Base-by-base conservation (phyloP, 1,140 invertebrate species). In the Helicoverpa zea region DNA sequence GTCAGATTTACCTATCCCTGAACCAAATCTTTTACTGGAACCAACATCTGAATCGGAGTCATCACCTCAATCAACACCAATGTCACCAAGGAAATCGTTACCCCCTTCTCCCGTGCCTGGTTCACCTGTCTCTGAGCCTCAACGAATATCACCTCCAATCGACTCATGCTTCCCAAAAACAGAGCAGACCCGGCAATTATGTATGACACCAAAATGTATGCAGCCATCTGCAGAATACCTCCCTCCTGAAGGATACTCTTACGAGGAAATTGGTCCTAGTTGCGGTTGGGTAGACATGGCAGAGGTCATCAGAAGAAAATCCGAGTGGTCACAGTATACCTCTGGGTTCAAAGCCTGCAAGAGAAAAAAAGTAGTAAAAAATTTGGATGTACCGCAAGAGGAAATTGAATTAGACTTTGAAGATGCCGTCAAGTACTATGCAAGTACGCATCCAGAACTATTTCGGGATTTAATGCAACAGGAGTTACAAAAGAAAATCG, bases 301-400 rank as follows among this genome's bases (percentile, higher is more conserved):
- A n/a, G 11, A 49, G 1, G n/a, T 47, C 7, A 49, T 47, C n/a
- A 66, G n/a, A 66, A 49, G 47, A 9, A 49, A n/a, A n/a, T 66
- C 63, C 10, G 43, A 66, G 16, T 47, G 16, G n/a, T 47, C 63
- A 12, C 9, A 47, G n/a, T 12, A 14, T 11, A 66, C 63, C 1
- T 66, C 63, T 47, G 63, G 63, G 9, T 66, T 66, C 43, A 66
- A 66, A 66, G 63, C 30, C 11, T 49, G 63, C 18, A 66, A 66
- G 58, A 66, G 47, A 43, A 66, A 18, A 18, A 18, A 43, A 3
- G 0, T 23, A 12, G 12, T 5, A 43, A 3, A n/a, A 4, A 12
- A 9, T 2, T 3, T 58, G 2, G 43, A 18, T 4, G 18, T 18
- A 49, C 63, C 35, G 16, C 3, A 16, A 29, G 18, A 3, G 0